Percentiles rank a stretch among this genome's conserved stretches.
Evolutionary conservation across 2,113 vertebrate species (phyloP).

Genomic region (Ursus arctos): DNA sequence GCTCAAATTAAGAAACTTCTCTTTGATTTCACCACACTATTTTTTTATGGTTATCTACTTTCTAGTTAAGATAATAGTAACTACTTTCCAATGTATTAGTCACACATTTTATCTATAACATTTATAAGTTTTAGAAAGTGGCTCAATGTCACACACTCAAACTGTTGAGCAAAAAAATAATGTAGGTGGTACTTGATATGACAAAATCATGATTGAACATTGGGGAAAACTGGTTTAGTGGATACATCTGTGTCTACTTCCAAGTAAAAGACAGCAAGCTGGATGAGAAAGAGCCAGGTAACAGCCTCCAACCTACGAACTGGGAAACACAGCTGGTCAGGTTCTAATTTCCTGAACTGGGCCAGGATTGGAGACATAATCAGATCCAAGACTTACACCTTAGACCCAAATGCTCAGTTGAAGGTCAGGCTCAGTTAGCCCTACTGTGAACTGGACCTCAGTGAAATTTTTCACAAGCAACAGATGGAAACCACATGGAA

Average conservation of each 20-base stretch:
- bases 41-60: background rate
- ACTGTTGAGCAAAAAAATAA: background rate
- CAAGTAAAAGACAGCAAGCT: background rate
- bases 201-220: background rate
- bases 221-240: background rate
- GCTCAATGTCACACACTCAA: background rate
- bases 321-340: conserved; percentile 42
- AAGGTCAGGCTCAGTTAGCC: conserved; percentile 84
- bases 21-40: background rate
- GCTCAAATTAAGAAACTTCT: background rate
- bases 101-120: background rate
- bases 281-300: conserved; percentile 21
- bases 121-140: background rate
- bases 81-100: background rate
- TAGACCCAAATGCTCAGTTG: conserved; percentile 68
- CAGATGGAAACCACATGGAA: conserved; percentile 87
- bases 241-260: conserved; percentile 54
- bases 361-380: conserved; percentile 80
- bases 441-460: conserved; percentile 83
- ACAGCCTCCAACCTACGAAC: conserved; percentile 21
- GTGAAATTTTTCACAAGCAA: conserved; percentile 73
- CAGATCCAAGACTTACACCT: conserved; percentile 82
- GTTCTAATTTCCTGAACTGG: conserved; percentile 84
- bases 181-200: background rate
- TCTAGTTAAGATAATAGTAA: background rate